Evolutionary conservation across 2,888 invertebrate species (phyloP).

Genomic region (Epirrhoe tristata): DNA sequence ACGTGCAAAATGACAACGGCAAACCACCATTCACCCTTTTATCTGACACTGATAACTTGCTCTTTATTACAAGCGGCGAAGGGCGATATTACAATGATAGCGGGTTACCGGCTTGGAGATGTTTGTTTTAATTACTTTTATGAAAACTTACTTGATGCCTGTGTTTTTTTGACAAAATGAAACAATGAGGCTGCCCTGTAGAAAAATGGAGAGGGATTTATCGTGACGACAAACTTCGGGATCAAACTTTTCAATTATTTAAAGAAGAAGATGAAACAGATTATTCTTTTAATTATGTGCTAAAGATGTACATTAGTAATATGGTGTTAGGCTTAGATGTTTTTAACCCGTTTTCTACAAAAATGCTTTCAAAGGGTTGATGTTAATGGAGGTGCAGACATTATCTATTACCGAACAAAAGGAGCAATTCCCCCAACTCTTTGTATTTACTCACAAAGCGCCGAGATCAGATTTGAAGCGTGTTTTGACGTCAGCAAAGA

Average conservation of each 20-base stretch:
- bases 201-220: no score
- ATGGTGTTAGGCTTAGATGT: not conserved
- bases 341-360: slow-evolving; percentile 3
- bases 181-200: no score
- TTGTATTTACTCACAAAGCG: slow-evolving; percentile 47
- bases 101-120: not conserved
- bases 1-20: slow-evolving; percentile 40
- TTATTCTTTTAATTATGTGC: no score
- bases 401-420: slow-evolving; percentile 54
- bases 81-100: not conserved
- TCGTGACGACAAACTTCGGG: no score
- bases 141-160: no score
- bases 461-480: slow-evolving; percentile 35
- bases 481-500: slow-evolving; percentile 34
- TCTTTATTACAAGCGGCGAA: slow-evolving; percentile 41
- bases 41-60: slow-evolving; percentile 46
- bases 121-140: not conserved
- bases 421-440: slow-evolving; percentile 46
- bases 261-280: no score
- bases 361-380: slow-evolving; percentile 44
- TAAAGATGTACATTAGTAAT: no score
- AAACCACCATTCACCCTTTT: slow-evolving; percentile 35
- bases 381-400: slow-evolving; percentile 52
- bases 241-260: no score
- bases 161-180: no score